A percentile compares a stretch with the other conserved stretches of the same genome.
Evolutionary conservation across 2,113 vertebrate species (phyloP).

Genomic region (Campylomormyrus numenius): DNA sequence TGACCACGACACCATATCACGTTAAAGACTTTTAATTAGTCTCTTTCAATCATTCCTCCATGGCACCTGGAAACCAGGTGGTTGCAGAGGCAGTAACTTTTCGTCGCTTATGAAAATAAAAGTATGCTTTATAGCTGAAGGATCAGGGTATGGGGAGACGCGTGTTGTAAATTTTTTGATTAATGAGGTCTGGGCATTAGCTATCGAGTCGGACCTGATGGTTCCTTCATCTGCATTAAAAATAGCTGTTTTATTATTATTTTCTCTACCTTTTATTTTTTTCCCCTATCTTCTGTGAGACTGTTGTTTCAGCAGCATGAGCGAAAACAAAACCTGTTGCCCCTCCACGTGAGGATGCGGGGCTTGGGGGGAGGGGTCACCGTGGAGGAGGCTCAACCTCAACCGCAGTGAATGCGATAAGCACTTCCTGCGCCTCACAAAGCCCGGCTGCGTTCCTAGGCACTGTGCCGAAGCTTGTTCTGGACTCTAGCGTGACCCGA

Average conservation of each 20-base stretch:
- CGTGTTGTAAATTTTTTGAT: not conserved
- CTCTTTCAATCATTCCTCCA: not conserved
- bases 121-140: not conserved
- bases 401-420: conserved; percentile 27
- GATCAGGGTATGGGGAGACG: not conserved
- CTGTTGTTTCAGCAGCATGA: conserved; percentile 8
- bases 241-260: not conserved
- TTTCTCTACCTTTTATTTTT: not conserved
- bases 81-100: not conserved
- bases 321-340: not conserved
- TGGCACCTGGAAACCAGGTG: not conserved
- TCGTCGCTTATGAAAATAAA: not conserved
- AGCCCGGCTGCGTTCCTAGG: not conserved
- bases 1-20: not conserved
- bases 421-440: not conserved
- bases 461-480: conserved; percentile 7
- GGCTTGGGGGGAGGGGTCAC: not conserved
- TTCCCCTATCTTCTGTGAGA: not conserved
- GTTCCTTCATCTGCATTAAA: not conserved
- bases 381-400: not conserved
- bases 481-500: not conserved
- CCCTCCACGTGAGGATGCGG: not conserved
- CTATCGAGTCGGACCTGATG: not conserved
- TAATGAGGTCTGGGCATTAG: not conserved
- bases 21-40: not conserved